Evolutionary conservation across 2,797 vertebrate species (phyloP).

Genomic region (Esox lucius): DNA sequence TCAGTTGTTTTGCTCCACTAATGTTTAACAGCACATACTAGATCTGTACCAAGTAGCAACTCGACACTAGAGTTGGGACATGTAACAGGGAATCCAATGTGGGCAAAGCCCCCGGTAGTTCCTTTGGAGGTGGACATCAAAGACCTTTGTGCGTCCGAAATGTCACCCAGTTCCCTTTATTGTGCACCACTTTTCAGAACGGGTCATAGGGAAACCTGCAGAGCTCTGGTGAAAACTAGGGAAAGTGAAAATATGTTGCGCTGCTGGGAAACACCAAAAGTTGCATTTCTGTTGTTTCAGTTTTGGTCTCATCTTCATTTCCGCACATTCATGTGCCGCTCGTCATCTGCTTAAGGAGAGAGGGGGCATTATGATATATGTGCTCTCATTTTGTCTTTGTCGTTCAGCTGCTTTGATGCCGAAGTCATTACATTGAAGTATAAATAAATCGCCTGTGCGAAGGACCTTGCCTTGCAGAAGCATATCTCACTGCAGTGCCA

Average conservation of each 20-base stretch:
- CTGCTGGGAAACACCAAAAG: background rate
- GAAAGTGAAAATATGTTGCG: background rate
- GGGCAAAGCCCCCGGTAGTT: background rate
- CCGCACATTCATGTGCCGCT: conserved; percentile 7
- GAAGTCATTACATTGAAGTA: conserved; percentile 26
- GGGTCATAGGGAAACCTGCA: no score
- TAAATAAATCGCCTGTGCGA: conserved; percentile 14
- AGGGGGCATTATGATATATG: conserved; percentile 25
- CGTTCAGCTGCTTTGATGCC: conserved; percentile 27
- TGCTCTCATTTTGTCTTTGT: conserved; percentile 14
- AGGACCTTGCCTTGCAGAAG: background rate
- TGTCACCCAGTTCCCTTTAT: no score
- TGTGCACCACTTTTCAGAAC: no score
- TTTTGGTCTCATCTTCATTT: background rate
- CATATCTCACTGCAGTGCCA: background rate
- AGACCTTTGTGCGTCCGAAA: background rate
- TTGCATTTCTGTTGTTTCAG: conserved; percentile 23
- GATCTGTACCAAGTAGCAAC: background rate
- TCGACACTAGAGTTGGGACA: background rate
- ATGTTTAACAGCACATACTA: background rate
- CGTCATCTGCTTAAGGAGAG: conserved; percentile 7
- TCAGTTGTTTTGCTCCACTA: background rate
- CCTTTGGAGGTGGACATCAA: background rate
- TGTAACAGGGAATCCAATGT: background rate
- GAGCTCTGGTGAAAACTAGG: no score